Evolutionary conservation across 2,113 vertebrate species (phyloP), one percentile per base, ranked within the genome.

Genomic region (Papio anubis): DNA sequence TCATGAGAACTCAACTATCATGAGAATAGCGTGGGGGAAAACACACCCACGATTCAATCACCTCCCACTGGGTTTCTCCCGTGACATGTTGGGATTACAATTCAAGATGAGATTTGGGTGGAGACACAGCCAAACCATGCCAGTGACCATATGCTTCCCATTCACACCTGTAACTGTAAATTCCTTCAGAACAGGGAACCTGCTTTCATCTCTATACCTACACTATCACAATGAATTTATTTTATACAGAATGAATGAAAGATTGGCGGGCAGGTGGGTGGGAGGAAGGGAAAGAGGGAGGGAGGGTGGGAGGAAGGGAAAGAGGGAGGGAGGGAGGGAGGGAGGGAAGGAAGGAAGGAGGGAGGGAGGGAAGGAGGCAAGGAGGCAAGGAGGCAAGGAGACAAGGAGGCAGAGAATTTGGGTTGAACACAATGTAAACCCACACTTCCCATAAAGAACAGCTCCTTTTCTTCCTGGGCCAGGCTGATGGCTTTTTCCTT

Each of bases 311-410:
- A 38, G 38, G 38, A 38, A 38, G 38, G 23, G 4, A 1, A 1
- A 8, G 23, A 11, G 5, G 25, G 10, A 25, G 1, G 9, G 3
- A 38, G 0, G 3, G 23, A 25, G 1, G 59, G 3, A 25, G 0
- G 21, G 0, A 4, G 10, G 23, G 23, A 10, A 0, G 23, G 4
- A 1, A 1, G 21, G 23, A 0, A 2, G 23, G 10, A 25, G 5
- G 5, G 17, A 38, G 0, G 8, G 23, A 25, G 4, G 59, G 1
- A 25, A 0, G 8, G 8, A 23, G 7, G 25, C 20, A 52, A 25
- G 23, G 23, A 25, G 23, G 9, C 1, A 4, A 3, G 23, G 25
- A 27, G 11, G 59, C 10, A 27, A 4, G 10, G 3, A 40, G 8
- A 12, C 21, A 55, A 8, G 10, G 3, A 64, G 2, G 23, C 27